These are phyloP conservation scores for Mustela lutreola DNA, from an alignment of 2,113 vertebrate genomes.

Conservation along the genomic window DNA sequence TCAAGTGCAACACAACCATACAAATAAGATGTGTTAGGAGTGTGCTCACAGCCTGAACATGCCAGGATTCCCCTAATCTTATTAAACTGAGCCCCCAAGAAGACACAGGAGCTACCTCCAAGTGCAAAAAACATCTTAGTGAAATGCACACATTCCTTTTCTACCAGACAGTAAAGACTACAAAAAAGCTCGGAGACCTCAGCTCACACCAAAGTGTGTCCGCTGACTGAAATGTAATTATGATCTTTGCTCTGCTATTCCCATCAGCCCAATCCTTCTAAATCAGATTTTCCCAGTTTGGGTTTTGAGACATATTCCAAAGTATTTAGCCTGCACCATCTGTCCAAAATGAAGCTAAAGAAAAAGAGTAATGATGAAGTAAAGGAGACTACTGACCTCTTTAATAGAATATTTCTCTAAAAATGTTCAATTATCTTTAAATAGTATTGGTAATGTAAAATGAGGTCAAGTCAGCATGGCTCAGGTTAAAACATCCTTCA, in stretches of 20 bases:
- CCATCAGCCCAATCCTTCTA: not conserved
- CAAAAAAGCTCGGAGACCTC: not conserved
- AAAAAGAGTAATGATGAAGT: not conserved
- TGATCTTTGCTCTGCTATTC: slow-evolving; percentile 3
- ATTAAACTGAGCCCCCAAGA: not conserved
- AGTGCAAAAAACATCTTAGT: not conserved
- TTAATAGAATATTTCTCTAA: not conserved
- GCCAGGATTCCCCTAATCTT: not conserved
- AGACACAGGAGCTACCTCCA: not conserved
- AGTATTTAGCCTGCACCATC: not conserved
- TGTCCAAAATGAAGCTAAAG: not conserved
- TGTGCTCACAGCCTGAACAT: not conserved
- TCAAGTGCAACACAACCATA: not conserved
- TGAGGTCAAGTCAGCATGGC: not conserved
- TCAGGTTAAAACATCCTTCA: slow-evolving; percentile 1
- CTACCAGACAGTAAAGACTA: not conserved
- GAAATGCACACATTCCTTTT: not conserved
- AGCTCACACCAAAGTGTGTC: not conserved
- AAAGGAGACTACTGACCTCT: not conserved
- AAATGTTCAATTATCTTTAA: not conserved
- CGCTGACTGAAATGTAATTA: not conserved
- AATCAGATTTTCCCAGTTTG: slow-evolving; percentile 9
- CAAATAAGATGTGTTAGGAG: not conserved
- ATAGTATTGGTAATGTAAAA: not conserved
- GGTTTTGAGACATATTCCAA: slow-evolving; percentile 41